Evolutionary conservation across 1,140 invertebrate genomes (phyloP), one percentile per base, ranked within the genome.

Genomic region (Drosophila mauritiana): DNA sequence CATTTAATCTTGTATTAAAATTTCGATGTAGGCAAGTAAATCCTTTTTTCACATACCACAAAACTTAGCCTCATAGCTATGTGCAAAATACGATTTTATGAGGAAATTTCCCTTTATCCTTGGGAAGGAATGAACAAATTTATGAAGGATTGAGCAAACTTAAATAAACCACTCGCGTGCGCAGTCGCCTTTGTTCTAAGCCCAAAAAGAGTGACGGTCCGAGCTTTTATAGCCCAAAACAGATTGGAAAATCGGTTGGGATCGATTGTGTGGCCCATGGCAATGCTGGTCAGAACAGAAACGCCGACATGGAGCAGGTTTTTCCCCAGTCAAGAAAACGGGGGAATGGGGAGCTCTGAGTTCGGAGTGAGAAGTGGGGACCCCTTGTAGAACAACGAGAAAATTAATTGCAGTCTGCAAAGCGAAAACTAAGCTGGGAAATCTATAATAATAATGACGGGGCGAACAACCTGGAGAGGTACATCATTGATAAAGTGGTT

Each of bases 401-500:
- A 89, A 89, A 89, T 89, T 89, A 89, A 89, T 89, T 89, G 84
- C 85, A 78, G 72, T 48, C 80, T 77, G 37, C 62, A 68, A 63
- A 78, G 68, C 78, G 75, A 88, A 88, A 79, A 76, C 73, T 81
- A 89, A 83, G 79, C 85, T 83, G 73, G 83, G 76, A 88, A 88
- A 88, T 88, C 83, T 89, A 88, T 88, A 88, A 88, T 88, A 88
- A 88, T 88, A 89, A 88, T 88, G 79, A 83, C 79, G 42, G 42
- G 67, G 74, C 13, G 48, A 51, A 31, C 25, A 68, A 46, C 67
- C 63, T 55, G 65, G 57, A 78, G 69, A 69, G 63, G 27, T 10
- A 39, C 63, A 88, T 89, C 83, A 88, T 88, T 88, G 83, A 88
- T 84, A 89, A 88, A 88, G 81, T 88, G 83, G 89, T 88, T 88